A percentile compares a stretch with the other conserved stretches of the same genome.
phyloP scores from a whole-genome alignment of 2,797 vertebrate species.

The Lateolabrax maculatus region DNA sequence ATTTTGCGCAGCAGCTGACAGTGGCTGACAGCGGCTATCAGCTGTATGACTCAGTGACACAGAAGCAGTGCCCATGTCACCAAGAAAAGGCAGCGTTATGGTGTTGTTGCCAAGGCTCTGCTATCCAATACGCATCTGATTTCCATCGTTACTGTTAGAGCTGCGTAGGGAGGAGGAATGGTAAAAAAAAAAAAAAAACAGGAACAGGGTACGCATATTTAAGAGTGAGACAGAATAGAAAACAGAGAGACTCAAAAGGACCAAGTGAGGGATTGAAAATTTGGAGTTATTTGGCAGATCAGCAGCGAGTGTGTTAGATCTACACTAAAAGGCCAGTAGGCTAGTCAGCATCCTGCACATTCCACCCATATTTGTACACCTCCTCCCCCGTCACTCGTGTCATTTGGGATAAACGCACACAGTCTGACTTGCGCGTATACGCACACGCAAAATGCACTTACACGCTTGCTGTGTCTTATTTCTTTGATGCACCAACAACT shows the following conservation, averaged over 20 bases:
- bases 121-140: constrained; percentile 65
- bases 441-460: constrained; percentile 47
- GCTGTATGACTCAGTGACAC: constrained; percentile 82
- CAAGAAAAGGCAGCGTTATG: constrained; percentile 61
- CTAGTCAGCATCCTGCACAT: constrained; percentile 69
- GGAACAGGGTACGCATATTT: background rate
- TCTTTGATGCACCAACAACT: constrained; percentile 81
- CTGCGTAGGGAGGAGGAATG: constrained; percentile 11
- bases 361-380: constrained; percentile 65
- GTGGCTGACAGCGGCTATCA: constrained; percentile 67
- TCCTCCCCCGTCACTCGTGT: constrained; percentile 47
- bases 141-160: constrained; percentile 32
- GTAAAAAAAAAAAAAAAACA: constrained; percentile 15
- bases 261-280: constrained; percentile 13
- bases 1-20: constrained; percentile 72
- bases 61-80: constrained; percentile 67
- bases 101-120: constrained; percentile 74
- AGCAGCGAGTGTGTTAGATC: constrained; percentile 40
- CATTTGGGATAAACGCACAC: constrained; percentile 53
- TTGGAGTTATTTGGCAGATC: constrained; percentile 41
- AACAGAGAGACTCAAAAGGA: constrained; percentile 15
- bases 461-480: constrained; percentile 54
- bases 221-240: background rate
- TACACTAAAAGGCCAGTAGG: constrained; percentile 61
- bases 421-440: constrained; percentile 28